Base-by-base conservation (phyloP, 2,888 invertebrate species). In the Sceliomorpha sp. region DNA sequence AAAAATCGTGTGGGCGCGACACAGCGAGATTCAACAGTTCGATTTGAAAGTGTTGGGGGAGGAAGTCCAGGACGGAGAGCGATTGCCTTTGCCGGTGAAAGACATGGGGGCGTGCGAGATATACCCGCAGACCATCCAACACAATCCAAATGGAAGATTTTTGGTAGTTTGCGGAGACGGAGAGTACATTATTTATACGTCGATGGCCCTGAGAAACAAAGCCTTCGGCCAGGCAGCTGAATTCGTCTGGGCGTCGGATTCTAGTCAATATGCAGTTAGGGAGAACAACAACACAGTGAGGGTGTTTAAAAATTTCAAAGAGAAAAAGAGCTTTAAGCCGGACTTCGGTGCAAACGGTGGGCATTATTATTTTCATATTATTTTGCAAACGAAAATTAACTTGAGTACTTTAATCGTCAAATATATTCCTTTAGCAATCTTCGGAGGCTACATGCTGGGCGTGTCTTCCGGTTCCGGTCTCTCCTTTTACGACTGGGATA, bases 41-140 rank as follows among this genome's bases (percentile, higher is more conserved):
- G 97, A 98, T 89, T 89, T 98, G 72, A 97, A 97, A 86, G 94
- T 96, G 0, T 87, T 96, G 40, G 92, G 93, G 1, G 95, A 95
- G 89, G 94, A 93, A 88, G 90, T 88, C 1, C 84, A 84, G 24
- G 86, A 87, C 39, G 83, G 88, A 3, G 87, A 88, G 47, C 77
- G 88, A 31, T 90, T 99, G 8, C 96, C 98, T 0, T 92, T 99
- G 0, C 95, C 95, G 1, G 96, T 98, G 0, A 99, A 99, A 88
- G 99, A 99, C 84, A 98, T 99, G 96, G 99, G 99, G 1, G 96
- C 98, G 3, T 99, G 99, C 87, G 99, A 99, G 89, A 98, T 99
- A 70, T 99, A 99, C 88, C 99, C 99, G 0, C 99, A 99, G 87
- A 98, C 97, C 0, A 96, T 99, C 71, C 95, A 96, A 17, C 99